These are phyloP conservation scores for Limnephilus lunatus DNA, from an alignment of 2,888 invertebrate species.

Conservation along the genomic window DNA sequence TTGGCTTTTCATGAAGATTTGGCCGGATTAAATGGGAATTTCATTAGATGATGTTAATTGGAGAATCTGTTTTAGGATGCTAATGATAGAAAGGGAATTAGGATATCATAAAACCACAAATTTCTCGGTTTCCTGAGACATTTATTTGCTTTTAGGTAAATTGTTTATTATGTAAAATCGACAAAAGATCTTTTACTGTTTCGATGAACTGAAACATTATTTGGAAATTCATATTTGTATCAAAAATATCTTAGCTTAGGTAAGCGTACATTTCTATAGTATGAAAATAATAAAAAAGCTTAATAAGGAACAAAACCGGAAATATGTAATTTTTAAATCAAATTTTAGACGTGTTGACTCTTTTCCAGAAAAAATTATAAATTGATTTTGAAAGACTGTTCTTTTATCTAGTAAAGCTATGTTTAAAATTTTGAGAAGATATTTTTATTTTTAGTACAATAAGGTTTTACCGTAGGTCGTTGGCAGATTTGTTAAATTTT, in stretches of 20 bases:
- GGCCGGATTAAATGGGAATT: not conserved
- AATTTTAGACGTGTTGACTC: no score
- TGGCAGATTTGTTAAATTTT: no score
- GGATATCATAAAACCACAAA: not conserved
- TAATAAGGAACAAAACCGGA: no score
- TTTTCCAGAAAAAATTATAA: no score
- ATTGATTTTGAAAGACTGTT: no score
- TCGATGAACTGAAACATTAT: not conserved
- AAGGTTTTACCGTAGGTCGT: no score
- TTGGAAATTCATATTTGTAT: not conserved
- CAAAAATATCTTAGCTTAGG: not conserved
- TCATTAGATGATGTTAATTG: slow-evolving; percentile 2
- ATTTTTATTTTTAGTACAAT: no score
- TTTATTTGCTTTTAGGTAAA: not conserved
- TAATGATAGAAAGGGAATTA: not conserved
- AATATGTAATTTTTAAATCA: no score
- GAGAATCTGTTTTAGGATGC: not conserved
- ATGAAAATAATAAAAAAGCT: no score
- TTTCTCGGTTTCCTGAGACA: not conserved
- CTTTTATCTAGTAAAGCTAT: no score
- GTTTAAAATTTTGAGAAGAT: no score
- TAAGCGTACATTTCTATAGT: no score
- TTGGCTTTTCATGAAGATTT: not conserved
- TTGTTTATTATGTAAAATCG: not conserved
- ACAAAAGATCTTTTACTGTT: not conserved